Base-by-base conservation (phyloP, 1,140 invertebrate species). In the Drosophila rhopaloa region DNA sequence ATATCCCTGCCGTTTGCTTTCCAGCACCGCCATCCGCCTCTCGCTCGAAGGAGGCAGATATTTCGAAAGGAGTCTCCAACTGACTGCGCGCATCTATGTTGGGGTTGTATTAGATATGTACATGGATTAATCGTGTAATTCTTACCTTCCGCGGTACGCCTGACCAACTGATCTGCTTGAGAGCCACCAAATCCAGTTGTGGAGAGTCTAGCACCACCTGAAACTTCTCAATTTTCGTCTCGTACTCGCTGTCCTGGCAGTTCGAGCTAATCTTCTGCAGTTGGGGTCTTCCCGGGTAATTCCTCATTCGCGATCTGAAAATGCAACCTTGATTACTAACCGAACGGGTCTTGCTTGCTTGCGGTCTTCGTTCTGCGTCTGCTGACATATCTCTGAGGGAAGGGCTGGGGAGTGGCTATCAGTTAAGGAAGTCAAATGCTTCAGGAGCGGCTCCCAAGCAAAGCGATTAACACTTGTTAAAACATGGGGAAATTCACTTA, bases 1-100 rank as follows among this genome's bases (percentile, higher is more conserved):
- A 93, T 99, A 99, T 91, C 99, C 98, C 53, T 97, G 95, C 24
- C 98, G 94, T 93, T 99, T 99, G 56, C 98, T 93, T 88, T 98
- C 95, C 44, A 99, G 92, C 13, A 97, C 96, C 73, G 96, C 95
- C 76, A 96, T 94, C 9, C 98, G 94, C 67, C 98, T 94, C 86
- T 99, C 98, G 4, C 95, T 92, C 93, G 96, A 98, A 4, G 97
- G 96, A 16, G 99, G 98, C 41, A 99, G 93, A 94, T 99, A 99
- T 76, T 98, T 98, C 91, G 95, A 95, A 35, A 95, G 84, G 14
- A 95, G 90, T 19, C 95, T 93, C 95, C 95, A 95, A 56, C 94
- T 94, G 16, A 95, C 93, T 2, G 94, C 94, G 43, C 95, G 92
- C 63, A 94, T 94, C 94, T 94, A 94, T 40, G 48, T 4, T 4